phyloP scores from a whole-genome alignment of 1,140 invertebrate species.

The Drosophila dunni region DNA sequence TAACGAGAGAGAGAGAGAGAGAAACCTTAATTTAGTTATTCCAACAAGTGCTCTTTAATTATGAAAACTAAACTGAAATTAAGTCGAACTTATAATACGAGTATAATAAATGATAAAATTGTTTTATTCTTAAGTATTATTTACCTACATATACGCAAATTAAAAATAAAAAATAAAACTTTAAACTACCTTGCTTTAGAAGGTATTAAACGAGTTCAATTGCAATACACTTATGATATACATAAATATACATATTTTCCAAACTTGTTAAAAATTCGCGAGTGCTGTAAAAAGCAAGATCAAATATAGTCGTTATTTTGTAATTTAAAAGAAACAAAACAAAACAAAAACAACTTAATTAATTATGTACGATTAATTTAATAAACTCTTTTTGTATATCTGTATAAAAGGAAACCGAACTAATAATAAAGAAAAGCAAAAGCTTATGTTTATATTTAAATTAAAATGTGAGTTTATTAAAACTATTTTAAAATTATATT shows the following conservation, averaged over 20 bases:
- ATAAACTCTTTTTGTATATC: slow-evolving; percentile 54
- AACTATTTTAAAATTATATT: not conserved
- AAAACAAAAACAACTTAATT: slow-evolving; percentile 60
- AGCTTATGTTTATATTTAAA: slow-evolving; percentile 31
- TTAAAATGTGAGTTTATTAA: not conserved
- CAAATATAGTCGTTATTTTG: slow-evolving; percentile 82
- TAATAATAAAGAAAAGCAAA: slow-evolving; percentile 56
- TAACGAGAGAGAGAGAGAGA: slow-evolving; percentile 23
- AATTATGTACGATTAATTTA: slow-evolving; percentile 60
- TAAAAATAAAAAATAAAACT: slow-evolving; percentile 8
- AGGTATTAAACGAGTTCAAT: slow-evolving; percentile 50
- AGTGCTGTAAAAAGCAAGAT: slow-evolving; percentile 78
- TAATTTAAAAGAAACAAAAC: slow-evolving; percentile 58
- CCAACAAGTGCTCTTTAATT: slow-evolving; percentile 74
- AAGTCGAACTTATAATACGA: slow-evolving; percentile 75
- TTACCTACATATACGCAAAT: slow-evolving; percentile 57
- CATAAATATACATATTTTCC: slow-evolving; percentile 50
- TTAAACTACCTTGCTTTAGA: slow-evolving; percentile 48
- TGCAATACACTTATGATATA: slow-evolving; percentile 61
- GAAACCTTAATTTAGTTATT: slow-evolving; percentile 54
- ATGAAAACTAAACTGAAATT: slow-evolving; percentile 76
- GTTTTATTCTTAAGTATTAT: slow-evolving; percentile 82
- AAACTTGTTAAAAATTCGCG: slow-evolving; percentile 69
- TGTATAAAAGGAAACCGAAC: slow-evolving; percentile 67
- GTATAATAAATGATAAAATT: slow-evolving; percentile 60